Evolutionary conservation across 2,888 invertebrate species (phyloP), one percentile per base, ranked within the genome.

Genomic region (Yponomeuta malinellus): DNA sequence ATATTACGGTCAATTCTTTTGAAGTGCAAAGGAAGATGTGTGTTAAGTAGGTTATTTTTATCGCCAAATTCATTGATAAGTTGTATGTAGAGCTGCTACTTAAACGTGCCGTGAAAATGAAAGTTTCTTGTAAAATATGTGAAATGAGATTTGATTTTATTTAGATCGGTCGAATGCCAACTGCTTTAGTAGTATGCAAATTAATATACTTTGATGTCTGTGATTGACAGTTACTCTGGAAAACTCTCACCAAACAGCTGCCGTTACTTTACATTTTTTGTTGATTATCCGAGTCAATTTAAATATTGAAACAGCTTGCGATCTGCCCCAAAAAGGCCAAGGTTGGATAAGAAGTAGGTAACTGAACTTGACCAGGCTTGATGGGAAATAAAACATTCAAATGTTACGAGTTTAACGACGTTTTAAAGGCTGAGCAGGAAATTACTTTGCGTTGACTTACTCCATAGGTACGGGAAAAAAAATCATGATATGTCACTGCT

Each of bases 1-100:
- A 59, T 59, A 59, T 59, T 59, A 59, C 29, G 64, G 64, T 64
- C 31, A 31, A 23, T 29, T 64, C 64, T 64, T 64, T 64, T 10
- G 29, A 64, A 43, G 43, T 43, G 43, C 29, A 64, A 23, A 64
- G 64, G n/a, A 31, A 23, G 64, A 10, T 64, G 10, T 29, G 64
- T 29, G 64, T 9, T 59, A 59, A 43, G 43, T 43, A 8, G 43
- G 43, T 8, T 43, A 43, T 43, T 59, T 59, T 59, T 15, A 59
- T 59, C 52, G 12, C 52, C 12, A 59, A 59, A 59, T 59, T 59
- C 1, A 59, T 59, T 59, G 52, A 12, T 15, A 15, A 59, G 52
- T 59, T 15, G 52, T 59, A 59, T 59, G 52, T 59, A 59, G 52
- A 15, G 15, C 3, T 15, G 12, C 15, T 15, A 15, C 15, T 12